Base-by-base conservation (phyloP, 2,113 vertebrate genomes). In the Dicrurus megarhynchus region DNA sequence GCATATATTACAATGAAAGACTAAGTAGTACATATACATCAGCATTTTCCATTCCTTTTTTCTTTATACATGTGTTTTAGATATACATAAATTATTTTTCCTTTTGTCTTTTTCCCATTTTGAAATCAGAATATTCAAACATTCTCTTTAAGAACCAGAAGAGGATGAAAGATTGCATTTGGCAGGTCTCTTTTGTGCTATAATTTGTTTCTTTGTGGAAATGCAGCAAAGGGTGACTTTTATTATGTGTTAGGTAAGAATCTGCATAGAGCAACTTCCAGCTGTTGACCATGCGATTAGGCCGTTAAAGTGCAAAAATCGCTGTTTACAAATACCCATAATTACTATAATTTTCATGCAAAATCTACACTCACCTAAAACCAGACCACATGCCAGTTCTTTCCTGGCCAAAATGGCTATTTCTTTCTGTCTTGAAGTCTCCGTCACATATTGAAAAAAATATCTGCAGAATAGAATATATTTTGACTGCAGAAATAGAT, bases 401-500 rank as follows among this genome's bases (percentile, higher is more conserved):
- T 92, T 75, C 50, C 87, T 68, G 87, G 95, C 83, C 96, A 94
- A 97, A 97, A 97, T 95, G 73, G 64, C 92, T 97, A 96, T 97
- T 94, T 97, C 89, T 88, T 94, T 95, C 96, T 97, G 92, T 96
- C 92, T 71, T 97, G 80, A 96, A 97, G 87, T 94, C 94, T 97
- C 83, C 74, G 78, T 96, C 95, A 94, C 87, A 95, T 80, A 97
- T 77, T 96, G 86, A 87, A 81, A 97, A 90, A 97, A 92, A 96
- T 84, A 96, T 97, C 96, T 97, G 91, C 96, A 97, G 96, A 97
- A 97, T 87, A 98, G 95, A 97, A 97, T 97, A 94, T 97, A 96
- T 98, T 98, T 97, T 97, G 97, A 98, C 97, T 97, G 94, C 93
- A 97, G 96, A 97, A 97, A 97, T 97, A 96, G 97, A 98, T 98